Percentiles rank a stretch among this genome's conserved stretches.
Conservation (phyloP, 2,113 vertebrate species). For the Orientallactaga bullata region DNA sequence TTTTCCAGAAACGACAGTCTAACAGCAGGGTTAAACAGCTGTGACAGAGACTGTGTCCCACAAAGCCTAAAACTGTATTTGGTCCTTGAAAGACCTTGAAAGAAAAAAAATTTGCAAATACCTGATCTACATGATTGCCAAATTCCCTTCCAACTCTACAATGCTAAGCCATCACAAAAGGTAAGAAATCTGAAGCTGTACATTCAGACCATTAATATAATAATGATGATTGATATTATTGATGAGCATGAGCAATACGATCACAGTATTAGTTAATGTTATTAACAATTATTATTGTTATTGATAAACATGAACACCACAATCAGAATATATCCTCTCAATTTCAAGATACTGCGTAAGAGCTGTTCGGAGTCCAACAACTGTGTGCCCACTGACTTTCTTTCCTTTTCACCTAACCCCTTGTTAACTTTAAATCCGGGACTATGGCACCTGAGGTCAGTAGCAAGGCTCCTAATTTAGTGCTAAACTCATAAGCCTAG, state of each 20-base stretch:
- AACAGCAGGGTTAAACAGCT: not conserved
- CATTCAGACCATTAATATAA: conserved; percentile 1
- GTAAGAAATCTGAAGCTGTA: conserved; percentile 14
- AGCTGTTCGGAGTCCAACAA: not conserved
- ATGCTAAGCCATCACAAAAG: conserved; percentile 21
- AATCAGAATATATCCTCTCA: not conserved
- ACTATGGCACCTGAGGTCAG: not conserved
- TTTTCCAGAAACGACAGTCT: not conserved
- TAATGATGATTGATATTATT: not conserved
- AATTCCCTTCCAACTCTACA: not conserved
- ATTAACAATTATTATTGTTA: no score
- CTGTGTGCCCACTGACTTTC: conserved; percentile 31
- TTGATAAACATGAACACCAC: no score
- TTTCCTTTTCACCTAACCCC: conserved; percentile 36
- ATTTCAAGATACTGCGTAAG: conserved; percentile 26
- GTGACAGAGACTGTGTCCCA: not conserved
- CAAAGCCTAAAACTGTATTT: conserved; percentile 36
- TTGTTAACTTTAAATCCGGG: not conserved
- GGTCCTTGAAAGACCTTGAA: conserved; percentile 6
- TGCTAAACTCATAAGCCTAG: not conserved
- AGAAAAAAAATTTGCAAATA: conserved; percentile 17
- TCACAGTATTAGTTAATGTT: not conserved
- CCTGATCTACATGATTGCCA: not conserved
- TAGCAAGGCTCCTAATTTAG: not conserved
- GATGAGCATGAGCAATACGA: no score